phyloP scores from a whole-genome alignment of 1,140 invertebrate genomes.

The Amphibalanus amphitrite region DNA sequence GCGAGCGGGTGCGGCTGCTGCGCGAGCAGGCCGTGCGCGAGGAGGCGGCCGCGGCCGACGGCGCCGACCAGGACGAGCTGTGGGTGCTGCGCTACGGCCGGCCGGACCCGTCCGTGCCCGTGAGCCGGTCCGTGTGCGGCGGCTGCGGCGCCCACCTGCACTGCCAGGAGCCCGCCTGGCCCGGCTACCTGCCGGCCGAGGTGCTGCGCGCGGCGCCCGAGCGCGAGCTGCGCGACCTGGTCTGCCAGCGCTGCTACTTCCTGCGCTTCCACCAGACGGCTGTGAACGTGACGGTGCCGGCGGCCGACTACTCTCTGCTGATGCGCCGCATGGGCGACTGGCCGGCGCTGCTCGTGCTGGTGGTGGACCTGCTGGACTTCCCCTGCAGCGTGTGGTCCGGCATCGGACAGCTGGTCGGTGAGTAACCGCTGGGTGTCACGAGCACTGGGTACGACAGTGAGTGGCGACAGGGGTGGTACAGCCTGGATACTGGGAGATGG shows the following conservation, averaged over 20 bases:
- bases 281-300: constrained; percentile 59
- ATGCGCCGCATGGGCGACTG: not conserved
- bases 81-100: constrained; percentile 30
- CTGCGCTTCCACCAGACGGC: constrained; percentile 63
- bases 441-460: too few species aligned
- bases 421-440: constrained; percentile 4
- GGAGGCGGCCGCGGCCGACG: not conserved
- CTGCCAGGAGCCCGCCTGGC: constrained; percentile 45
- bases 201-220: constrained; percentile 9
- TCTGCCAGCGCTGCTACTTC: constrained; percentile 84
- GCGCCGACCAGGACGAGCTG: not conserved
- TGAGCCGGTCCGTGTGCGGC: constrained; percentile 57
- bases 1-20: not conserved
- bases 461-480: not conserved
- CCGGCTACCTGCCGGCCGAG: constrained; percentile 51
- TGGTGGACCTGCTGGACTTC: constrained; percentile 82
- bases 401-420: constrained; percentile 51
- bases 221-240: constrained; percentile 37
- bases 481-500: not conserved
- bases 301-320: constrained; percentile 52
- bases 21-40: not conserved
- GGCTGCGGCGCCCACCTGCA: constrained; percentile 86
- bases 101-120: constrained; percentile 35
- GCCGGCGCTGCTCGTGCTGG: constrained; percentile 46
- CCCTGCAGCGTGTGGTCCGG: constrained; percentile 79